Evolutionary conservation across 2,888 invertebrate genomes (phyloP).

Genomic region (Drosophila bunnanda): DNA sequence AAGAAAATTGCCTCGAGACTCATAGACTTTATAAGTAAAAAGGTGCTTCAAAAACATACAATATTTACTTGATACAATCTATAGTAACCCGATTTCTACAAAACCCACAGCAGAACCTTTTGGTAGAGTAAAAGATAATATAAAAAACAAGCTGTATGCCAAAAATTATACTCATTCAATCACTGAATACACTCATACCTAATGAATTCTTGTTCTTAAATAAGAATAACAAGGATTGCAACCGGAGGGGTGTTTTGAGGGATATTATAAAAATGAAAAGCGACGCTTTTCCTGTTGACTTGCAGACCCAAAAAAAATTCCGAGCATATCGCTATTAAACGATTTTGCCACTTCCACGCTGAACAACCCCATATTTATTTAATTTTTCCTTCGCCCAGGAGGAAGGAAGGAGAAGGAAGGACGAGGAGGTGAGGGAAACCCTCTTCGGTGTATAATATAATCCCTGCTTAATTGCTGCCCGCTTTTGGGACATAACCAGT

Average conservation of each 20-base stretch:
- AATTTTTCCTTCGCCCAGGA: background rate
- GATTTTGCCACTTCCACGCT: conserved; percentile 28
- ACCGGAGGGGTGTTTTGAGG: background rate
- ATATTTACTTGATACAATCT: background rate
- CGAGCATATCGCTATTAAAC: conserved; percentile 30
- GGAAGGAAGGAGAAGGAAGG: background rate
- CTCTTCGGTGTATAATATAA: conserved; percentile 51
- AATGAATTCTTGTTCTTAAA: background rate
- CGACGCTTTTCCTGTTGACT: conserved; percentile 17
- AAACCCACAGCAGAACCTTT: background rate
- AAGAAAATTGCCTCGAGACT: background rate
- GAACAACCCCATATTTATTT: conserved; percentile 22
- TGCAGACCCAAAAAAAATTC: conserved; percentile 9
- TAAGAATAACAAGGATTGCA: background rate
- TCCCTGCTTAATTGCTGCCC: conserved; percentile 70
- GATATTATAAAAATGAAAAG: background rate
- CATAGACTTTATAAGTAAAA: background rate
- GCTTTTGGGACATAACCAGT: conserved; percentile 44
- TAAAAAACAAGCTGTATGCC: no score
- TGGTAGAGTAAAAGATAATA: background rate
- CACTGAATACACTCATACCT: background rate
- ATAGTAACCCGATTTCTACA: background rate
- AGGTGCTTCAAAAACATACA: background rate
- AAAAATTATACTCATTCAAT: background rate
- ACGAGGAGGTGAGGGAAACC: conserved; percentile 20